Evolutionary conservation across 2,888 invertebrate genomes (phyloP).

Genomic region (Fragum sueziense): DNA sequence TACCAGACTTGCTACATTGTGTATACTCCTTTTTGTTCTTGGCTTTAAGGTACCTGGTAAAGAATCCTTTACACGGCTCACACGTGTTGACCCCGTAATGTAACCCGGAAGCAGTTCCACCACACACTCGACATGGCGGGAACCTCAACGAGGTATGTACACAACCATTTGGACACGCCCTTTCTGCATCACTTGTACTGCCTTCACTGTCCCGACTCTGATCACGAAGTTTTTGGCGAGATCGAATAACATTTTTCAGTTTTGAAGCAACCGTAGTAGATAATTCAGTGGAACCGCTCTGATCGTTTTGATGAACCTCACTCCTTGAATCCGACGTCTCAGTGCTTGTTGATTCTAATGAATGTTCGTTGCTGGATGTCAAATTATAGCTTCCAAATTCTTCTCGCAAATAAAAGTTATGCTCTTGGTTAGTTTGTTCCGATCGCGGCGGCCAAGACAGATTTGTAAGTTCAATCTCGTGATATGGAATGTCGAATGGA

Average conservation of each 20-base stretch:
- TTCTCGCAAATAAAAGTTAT: not conserved
- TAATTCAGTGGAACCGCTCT: not conserved
- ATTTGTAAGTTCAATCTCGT: not conserved
- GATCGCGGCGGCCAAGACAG: not conserved
- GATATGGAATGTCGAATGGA: not conserved
- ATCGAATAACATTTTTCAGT: constrained; percentile 3
- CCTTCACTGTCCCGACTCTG: not conserved
- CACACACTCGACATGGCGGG: constrained; percentile 57
- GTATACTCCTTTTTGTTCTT: constrained; percentile 37
- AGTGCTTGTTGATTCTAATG: not conserved
- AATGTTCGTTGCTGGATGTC: not conserved
- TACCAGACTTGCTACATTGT: constrained; percentile 40
- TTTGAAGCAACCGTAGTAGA: not conserved
- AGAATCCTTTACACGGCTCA: constrained; percentile 61
- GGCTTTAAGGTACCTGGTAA: constrained; percentile 44
- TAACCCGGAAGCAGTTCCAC: constrained; percentile 52
- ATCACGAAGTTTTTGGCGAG: not conserved
- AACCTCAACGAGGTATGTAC: constrained; percentile 26
- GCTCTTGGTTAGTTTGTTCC: not conserved
- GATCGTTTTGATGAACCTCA: not conserved
- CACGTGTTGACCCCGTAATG: constrained; percentile 59
- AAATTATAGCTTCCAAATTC: not conserved
- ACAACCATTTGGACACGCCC: not conserved
- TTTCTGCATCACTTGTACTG: not conserved
- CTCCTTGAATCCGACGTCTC: not conserved